Conservation (phyloP, 2,113 vertebrate genomes). For the Cyrtonyx montezumae region DNA sequence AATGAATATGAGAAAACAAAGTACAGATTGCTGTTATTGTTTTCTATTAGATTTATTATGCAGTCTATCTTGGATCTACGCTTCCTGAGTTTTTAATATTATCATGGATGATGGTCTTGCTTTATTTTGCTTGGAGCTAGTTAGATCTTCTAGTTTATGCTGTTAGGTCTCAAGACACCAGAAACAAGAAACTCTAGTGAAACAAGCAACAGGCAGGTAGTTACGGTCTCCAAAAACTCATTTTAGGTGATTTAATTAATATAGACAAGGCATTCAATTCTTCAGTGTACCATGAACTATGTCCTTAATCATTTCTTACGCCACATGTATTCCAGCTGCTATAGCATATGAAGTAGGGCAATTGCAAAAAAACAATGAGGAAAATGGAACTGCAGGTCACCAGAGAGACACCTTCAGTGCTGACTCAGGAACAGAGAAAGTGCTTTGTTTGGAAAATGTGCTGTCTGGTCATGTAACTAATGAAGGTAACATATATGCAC, state of each 20-base stretch:
- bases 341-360: neutral
- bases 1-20: neutral
- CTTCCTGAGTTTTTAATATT: neutral
- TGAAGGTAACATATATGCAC: neutral
- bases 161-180: neutral
- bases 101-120: neutral
- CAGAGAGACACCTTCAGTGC: neutral
- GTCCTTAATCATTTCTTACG: neutral
- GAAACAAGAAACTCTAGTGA: neutral
- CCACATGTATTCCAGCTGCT: neutral
- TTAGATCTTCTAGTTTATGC: neutral
- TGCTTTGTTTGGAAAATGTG: neutral
- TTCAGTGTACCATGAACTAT: neutral
- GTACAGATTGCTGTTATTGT: neutral
- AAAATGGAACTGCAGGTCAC: neutral
- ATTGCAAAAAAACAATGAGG: neutral
- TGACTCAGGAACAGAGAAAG: neutral
- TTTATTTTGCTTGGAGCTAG: neutral
- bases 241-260: neutral
- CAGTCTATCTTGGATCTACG: neutral
- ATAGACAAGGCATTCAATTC: neutral
- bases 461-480: neutral
- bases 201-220: neutral
- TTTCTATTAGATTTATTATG: neutral
- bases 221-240: neutral